Evolutionary conservation across 2,797 vertebrate genomes (phyloP), one percentile per base, ranked within the genome.

Genomic region (Coluber constrictor): DNA sequence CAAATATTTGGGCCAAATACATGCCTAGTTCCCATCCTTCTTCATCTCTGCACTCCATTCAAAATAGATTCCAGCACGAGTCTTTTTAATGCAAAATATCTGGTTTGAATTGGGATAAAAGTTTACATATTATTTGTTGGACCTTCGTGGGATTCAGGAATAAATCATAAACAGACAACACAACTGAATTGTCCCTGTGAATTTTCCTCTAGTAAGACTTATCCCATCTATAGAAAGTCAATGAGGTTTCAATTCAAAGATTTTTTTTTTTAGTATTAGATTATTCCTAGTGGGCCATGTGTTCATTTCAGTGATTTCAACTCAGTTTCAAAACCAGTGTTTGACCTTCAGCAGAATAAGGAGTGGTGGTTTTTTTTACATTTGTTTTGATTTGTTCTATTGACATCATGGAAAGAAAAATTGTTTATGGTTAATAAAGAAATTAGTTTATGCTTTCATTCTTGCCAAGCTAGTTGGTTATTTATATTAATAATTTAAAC

Each of bases 11-110:
- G 94, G 54, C 92, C 93, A 95, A 94, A 94, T 95, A 95, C 92
- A 92, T 96, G 96, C 94, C 94, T 94, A 95, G 91, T 95, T 94
- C 96, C 96, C 92, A 96, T 95, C 61, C 95, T 95, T 94, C 92
- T 90, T 95, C 92, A 88, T 92, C 60, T 94, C 18, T 7, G 11
- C 93, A 94, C 93, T 59, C 83, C 37, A 70, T 93, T 57, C 61
- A 79, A 96, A 96, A 90, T 95, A 90, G 95, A 96, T 94, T 86
- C 37, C 92, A 88, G 63, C n/a, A 55, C 61, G 16, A 20, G 29
- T 90, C 59, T 32, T 59, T 54, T 70, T 74, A 51, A 83, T 18
- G 32, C 56, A 88, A 88, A 88, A 70, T 91, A 74, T 93, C 90
- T 93, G 92, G 90, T 93, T 91, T 93, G 86, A 93, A 93, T 88